Evolutionary conservation across 2,113 vertebrate species (phyloP), one percentile per base, ranked within the genome.

Genomic region (Forbesichthys agassizii): DNA sequence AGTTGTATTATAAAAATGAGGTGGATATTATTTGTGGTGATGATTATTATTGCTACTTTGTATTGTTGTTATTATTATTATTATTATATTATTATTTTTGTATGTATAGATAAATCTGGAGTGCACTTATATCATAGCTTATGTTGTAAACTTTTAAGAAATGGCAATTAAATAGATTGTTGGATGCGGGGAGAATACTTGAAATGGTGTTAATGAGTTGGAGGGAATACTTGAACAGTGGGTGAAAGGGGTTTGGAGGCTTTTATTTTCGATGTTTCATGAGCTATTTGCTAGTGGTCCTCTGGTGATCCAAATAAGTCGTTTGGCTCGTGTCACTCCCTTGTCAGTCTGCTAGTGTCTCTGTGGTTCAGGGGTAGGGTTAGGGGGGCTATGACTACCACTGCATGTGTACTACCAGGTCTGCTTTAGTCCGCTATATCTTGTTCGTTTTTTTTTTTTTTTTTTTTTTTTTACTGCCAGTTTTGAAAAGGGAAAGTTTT

Each of bases 121-220:
- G 89, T 91, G 91, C 90, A 92, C 87, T 92, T 92, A 90, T 79
- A 83, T 79, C 64, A 83, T 87, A 79, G 89, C 83, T 84, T 88
- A 85, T 81, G 85, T 92, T 83, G 75, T 83, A 83, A 84, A 85
- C 91, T 90, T 89, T 91, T 90, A 91, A 93, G 90, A 90, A 81
- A 75, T 73, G 83, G 78, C 77, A 49, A 66, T 77, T 64, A 78
- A 73, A 64, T 53, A 62, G 78, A 85, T 78, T 80, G 82, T 74
- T 74, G 49, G 65, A 64, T 70, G 52, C 11, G 51, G 80, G 16
- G 56, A 81, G 82, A 89, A 82, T 90, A 91, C 91, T 91, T 90
- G 89, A 92, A 91, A 82, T 64, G 68, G 76, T 48, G 72, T 61
- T 68, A 75, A 4, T 14, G 80, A 60, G 70, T 67, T 64, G 69